phyloP scores from a whole-genome alignment of 2,888 invertebrate species.

The Platycheirus rosarum region DNA sequence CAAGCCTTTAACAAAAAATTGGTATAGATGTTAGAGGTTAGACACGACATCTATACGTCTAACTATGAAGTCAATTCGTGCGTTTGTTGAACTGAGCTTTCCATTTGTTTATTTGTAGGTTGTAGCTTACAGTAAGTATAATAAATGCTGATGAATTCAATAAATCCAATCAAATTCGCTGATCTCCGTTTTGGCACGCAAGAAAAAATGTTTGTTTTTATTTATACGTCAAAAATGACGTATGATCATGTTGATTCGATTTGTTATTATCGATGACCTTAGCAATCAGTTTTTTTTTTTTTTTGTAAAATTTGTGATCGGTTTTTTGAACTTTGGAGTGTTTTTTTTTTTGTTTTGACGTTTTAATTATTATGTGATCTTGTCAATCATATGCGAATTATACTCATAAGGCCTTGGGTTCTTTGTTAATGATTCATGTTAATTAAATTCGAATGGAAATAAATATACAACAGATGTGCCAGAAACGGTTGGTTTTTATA shows the following conservation, averaged over 20 bases:
- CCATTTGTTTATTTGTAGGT: not conserved
- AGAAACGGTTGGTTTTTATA: too few relatives aligned
- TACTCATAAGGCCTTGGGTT: constrained; percentile 27
- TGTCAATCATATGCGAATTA: constrained; percentile 8
- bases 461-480: not conserved
- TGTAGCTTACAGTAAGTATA: not conserved
- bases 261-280: constrained; percentile 49
- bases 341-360: not conserved
- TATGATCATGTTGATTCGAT: constrained; percentile 30
- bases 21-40: not conserved
- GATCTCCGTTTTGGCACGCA: constrained; percentile 23
- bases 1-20: constrained; percentile 25
- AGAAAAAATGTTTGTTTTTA: not conserved
- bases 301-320: constrained; percentile 20
- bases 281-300: constrained; percentile 12
- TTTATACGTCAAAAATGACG: constrained; percentile 36
- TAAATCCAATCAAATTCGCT: not conserved
- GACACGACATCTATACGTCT: constrained; percentile 4
- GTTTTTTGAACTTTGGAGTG: constrained; percentile 53
- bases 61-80: too few relatives aligned
- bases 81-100: constrained; percentile 53
- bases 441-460: not conserved
- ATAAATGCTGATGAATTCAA: too few relatives aligned
- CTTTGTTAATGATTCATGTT: not conserved
- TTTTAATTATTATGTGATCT: constrained; percentile 42